phyloP scores from a whole-genome alignment of 2,888 invertebrate genomes.

The Archaeoteleia sp. region DNA sequence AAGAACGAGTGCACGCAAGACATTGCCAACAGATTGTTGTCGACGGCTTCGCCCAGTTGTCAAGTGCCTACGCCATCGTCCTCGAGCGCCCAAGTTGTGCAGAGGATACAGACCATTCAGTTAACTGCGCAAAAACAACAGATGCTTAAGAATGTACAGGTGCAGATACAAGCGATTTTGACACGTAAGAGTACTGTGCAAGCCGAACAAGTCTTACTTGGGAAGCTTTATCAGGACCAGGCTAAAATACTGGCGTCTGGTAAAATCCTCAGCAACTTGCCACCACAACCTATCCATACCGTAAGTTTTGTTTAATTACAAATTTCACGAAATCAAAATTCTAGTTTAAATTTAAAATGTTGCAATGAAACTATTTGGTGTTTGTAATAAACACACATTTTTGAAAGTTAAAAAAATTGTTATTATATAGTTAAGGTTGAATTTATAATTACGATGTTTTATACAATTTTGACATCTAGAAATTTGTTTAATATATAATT shows the following conservation, averaged over 20 bases:
- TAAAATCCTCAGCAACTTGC: constrained; percentile 77
- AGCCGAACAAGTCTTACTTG: constrained; percentile 77
- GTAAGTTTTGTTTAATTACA: constrained; percentile 57
- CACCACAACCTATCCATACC: constrained; percentile 62
- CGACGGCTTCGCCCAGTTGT: constrained; percentile 58
- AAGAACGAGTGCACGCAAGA: constrained; percentile 66
- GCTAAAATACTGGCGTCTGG: constrained; percentile 84
- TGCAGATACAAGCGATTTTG: constrained; percentile 82
- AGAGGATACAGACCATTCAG: constrained; percentile 84
- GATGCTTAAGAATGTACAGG: constrained; percentile 73
- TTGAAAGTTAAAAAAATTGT: no score
- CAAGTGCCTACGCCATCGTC: constrained; percentile 59
- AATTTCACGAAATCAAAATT: no score
- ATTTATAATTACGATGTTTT: background rate
- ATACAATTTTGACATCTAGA: no score
- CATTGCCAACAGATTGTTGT: constrained; percentile 60
- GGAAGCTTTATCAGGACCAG: constrained; percentile 81
- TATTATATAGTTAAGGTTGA: no score
- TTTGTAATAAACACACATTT: no score
- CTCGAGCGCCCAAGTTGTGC: constrained; percentile 72
- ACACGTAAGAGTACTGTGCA: constrained; percentile 76
- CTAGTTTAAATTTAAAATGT: no score
- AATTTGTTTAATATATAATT: constrained; percentile 29
- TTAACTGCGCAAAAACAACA: constrained; percentile 84
- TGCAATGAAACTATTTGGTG: no score